Conservation (phyloP, 2,113 vertebrate species). For the Callorhinus ursinus region DNA sequence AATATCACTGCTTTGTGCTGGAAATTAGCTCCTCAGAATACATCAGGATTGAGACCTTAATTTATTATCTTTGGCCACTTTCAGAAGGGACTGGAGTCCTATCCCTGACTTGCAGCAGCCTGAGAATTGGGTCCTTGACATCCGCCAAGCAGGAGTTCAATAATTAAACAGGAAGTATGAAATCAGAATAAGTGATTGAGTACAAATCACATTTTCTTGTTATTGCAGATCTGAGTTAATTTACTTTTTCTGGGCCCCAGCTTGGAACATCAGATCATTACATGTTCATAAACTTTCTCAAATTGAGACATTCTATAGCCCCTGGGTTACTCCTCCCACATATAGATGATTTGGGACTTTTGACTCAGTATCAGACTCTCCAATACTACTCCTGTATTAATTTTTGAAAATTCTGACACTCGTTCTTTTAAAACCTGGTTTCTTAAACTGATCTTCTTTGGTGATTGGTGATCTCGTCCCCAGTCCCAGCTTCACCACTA, state of each 20-base stretch:
- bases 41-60: not conserved
- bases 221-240: not conserved
- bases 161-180: not conserved
- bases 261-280: not conserved
- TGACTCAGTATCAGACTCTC: not conserved
- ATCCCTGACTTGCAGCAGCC: not conserved
- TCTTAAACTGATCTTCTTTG: not conserved
- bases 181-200: not conserved
- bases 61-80: not conserved
- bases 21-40: not conserved
- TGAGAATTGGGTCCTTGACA: not conserved
- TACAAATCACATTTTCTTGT: not conserved
- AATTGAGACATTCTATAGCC: not conserved
- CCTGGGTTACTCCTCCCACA: not conserved
- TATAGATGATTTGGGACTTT: not conserved
- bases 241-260: rapidly evolving
- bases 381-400: not conserved
- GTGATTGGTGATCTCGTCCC: not conserved
- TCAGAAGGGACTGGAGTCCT: not conserved
- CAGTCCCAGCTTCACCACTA: not conserved
- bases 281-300: not conserved
- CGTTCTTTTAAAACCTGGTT: not conserved
- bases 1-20: not conserved
- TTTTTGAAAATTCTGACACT: not conserved
- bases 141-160: not conserved